A percentile compares a stretch with the other conserved stretches of the same genome.
phyloP scores from a whole-genome alignment of 2,797 vertebrate genomes.

The Chelidonichthys spinosus region DNA sequence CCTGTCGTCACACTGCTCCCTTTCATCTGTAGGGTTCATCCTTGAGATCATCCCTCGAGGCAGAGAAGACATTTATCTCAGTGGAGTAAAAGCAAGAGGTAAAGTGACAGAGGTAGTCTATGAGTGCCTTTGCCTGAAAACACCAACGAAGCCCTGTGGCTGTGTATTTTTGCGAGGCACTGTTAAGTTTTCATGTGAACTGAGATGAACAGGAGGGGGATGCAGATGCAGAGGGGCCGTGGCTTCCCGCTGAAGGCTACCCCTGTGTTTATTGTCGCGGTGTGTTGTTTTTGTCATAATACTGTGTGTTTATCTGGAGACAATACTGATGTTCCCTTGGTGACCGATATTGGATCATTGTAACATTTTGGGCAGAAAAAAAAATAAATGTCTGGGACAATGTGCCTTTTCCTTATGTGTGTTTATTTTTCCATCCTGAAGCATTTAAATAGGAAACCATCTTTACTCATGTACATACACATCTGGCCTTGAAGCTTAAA shows the following conservation, averaged over 20 bases:
- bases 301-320: constrained; percentile 78
- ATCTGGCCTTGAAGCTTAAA: background rate
- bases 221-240: constrained; percentile 60
- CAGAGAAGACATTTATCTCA: constrained; percentile 70
- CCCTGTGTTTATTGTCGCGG: constrained; percentile 66
- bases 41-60: constrained; percentile 65
- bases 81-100: constrained; percentile 63
- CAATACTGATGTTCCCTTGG: constrained; percentile 79
- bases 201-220: constrained; percentile 71
- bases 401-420: constrained; percentile 25
- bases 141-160: constrained; percentile 47
- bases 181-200: constrained; percentile 59
- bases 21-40: constrained; percentile 71
- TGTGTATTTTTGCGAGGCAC: constrained; percentile 39
- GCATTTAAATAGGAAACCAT: constrained; percentile 7
- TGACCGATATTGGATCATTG: constrained; percentile 41
- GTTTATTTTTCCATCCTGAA: constrained; percentile 9
- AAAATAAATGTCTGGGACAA: constrained; percentile 50
- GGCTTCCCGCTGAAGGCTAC: constrained; percentile 58
- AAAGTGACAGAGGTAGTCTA: constrained; percentile 65
- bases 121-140: constrained; percentile 55
- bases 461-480: constrained; percentile 1
- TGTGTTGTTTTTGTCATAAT: constrained; percentile 76
- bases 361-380: constrained; percentile 27
- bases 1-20: constrained; percentile 62